Percentiles rank a stretch among this genome's conserved stretches.
These are phyloP conservation scores for Cactoblastis cactorum DNA, from an alignment of 2,888 invertebrate genomes.

Conservation along the genomic window DNA sequence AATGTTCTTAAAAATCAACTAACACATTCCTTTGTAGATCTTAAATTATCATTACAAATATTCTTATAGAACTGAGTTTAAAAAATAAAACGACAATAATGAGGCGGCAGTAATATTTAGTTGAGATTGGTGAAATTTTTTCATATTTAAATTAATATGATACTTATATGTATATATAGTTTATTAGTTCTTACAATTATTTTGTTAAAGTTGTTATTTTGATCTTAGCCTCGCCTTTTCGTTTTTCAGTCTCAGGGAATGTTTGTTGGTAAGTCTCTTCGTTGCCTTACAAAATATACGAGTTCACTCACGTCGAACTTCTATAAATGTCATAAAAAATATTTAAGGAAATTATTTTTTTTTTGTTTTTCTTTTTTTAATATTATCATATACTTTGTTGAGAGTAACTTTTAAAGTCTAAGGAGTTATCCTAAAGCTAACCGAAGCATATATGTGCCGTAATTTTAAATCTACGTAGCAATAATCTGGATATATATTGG, in stretches of 20 bases:
- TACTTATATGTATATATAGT: constrained; percentile 24
- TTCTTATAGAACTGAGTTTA: constrained; percentile 45
- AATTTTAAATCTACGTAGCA: constrained; percentile 34
- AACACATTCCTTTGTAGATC: background rate
- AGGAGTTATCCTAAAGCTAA: constrained; percentile 52
- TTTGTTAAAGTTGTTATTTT: constrained; percentile 45
- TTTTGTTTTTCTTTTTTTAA: constrained; percentile 35
- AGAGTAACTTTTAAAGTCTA: constrained; percentile 39
- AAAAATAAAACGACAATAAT: constrained; percentile 41
- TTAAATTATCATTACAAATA: background rate
- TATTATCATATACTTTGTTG: constrained; percentile 32
- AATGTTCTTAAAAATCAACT: background rate
- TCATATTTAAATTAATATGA: constrained; percentile 33
- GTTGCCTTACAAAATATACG: constrained; percentile 70
- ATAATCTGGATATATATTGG: constrained; percentile 31
- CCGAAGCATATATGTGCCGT: constrained; percentile 52
- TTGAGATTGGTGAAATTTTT: constrained; percentile 42
- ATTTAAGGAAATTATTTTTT: constrained; percentile 62
- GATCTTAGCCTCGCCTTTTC: constrained; percentile 69
- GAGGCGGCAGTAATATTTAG: constrained; percentile 52
- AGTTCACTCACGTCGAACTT: constrained; percentile 56
- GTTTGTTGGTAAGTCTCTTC: constrained; percentile 77
- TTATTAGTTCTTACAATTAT: constrained; percentile 46
- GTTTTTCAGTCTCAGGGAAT: constrained; percentile 76
- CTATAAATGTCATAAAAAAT: constrained; percentile 69